Evolutionary conservation across 2,113 vertebrate genomes (phyloP), one percentile per base, ranked within the genome.

Genomic region (Oreochromis aureus): DNA sequence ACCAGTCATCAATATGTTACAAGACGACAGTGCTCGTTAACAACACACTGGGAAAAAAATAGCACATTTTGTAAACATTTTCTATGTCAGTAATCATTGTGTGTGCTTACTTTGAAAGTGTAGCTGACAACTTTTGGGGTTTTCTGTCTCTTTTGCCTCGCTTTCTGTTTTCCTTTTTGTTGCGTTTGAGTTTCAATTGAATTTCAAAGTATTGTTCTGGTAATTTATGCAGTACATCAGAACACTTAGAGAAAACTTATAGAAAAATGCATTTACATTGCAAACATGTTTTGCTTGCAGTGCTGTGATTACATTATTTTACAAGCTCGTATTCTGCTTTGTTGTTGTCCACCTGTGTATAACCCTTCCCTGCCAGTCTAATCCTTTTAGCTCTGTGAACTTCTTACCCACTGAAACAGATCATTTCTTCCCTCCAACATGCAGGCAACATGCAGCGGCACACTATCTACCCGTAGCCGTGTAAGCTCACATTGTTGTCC

Each of bases 361-460:
- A 36, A 51, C 30, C 55, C 10, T 69, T 83, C 16, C 66, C 59
- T 51, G 36, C 44, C 59, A 18, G 27, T 85, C 61, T 91, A 93
- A 94, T 93, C 89, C 81, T 56, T 86, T 91, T 46, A 89, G 87
- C 86, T 80, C 81, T 89, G 30, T 87, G 55, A 94, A 89, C 87
- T 85, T 81, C 82, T 76, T 84, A 63, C 61, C 71, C 85, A 82
- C 83, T 83, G 90, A 82, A 91, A 92, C 86, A 87, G 83, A 93
- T 87, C 1, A 82, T 87, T 84, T 91, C 46, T 73, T 71, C 30
- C 82, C 86, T 58, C 81, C 85, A 86, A 86, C 89, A 86, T 81
- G 83, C 12, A 18, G 51, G 34, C 61, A n/a, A 78, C 89, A 84
- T 81, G 89, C 51, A 18, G 85, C 10, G 24, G 6, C 46, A 1